phyloP scores from a whole-genome alignment of 2,888 invertebrate species.

The Cephalotes varians region DNA sequence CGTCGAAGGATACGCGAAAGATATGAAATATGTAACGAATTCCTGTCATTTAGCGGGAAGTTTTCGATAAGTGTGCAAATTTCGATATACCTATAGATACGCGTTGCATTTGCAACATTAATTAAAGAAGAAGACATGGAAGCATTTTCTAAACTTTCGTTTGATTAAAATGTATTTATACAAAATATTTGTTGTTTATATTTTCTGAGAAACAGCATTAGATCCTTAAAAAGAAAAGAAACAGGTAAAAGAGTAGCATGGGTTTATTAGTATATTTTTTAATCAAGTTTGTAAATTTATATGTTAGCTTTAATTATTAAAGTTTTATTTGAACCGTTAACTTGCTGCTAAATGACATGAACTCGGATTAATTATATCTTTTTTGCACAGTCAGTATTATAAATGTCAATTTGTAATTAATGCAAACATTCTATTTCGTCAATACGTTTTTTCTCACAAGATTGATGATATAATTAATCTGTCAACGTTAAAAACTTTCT shows the following conservation, averaged over 20 bases:
- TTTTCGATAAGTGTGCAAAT: conserved; percentile 28
- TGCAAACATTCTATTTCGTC: neutral
- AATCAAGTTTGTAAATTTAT: neutral
- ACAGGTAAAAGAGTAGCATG: neutral
- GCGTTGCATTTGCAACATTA: neutral
- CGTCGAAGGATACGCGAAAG: neutral
- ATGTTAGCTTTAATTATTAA: neutral
- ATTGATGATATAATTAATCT: conserved; percentile 23
- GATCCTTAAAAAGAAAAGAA: neutral
- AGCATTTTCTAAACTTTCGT: neutral
- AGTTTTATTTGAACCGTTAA: neutral
- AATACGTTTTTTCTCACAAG: neutral
- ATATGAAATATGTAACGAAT: conserved; percentile 11
- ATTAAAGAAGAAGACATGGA: neutral
- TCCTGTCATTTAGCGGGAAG: conserved; percentile 5
- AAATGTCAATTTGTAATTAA: neutral
- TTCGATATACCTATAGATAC: neutral
- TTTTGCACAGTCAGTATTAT: conserved; percentile 30
- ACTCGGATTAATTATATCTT: conserved; percentile 18
- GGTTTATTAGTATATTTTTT: neutral
- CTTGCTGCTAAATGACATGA: neutral
- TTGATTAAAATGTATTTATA: neutral
- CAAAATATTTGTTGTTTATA: neutral
- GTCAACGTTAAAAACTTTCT: conserved; percentile 16
- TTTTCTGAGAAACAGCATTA: neutral